phyloP scores from a whole-genome alignment of 1,140 invertebrate genomes.

The Drosophila truncata region DNA sequence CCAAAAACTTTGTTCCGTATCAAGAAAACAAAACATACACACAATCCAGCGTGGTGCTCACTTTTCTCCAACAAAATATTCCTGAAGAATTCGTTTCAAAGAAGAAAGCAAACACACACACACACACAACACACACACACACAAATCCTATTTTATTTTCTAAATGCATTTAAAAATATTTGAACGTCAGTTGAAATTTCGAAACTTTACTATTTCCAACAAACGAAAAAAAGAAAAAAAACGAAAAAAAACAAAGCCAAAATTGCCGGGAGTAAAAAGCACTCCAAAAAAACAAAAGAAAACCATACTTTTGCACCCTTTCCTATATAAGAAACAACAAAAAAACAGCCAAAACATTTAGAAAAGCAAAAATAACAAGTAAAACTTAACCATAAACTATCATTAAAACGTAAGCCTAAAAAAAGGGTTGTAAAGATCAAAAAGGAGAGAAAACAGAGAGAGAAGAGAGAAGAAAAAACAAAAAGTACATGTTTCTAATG shows the following conservation, averaged over 20 bases:
- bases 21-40: slow-evolving; percentile 28
- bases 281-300: slow-evolving; percentile 44
- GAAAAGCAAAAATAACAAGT: slow-evolving; percentile 44
- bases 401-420: slow-evolving; percentile 56
- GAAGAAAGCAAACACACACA: slow-evolving; percentile 31
- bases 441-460: slow-evolving; percentile 27
- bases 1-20: slow-evolving; percentile 24
- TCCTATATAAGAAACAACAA: slow-evolving; percentile 66
- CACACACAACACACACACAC: slow-evolving; percentile 27
- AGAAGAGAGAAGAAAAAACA: slow-evolving; percentile 27
- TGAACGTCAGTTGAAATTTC: slow-evolving; percentile 71
- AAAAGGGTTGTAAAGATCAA: slow-evolving; percentile 69
- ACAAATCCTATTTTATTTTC: slow-evolving; percentile 80
- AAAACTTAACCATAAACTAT: slow-evolving; percentile 51
- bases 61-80: slow-evolving; percentile 65
- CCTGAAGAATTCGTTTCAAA: slow-evolving; percentile 69
- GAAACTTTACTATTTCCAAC: slow-evolving; percentile 81
- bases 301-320: slow-evolving; percentile 71
- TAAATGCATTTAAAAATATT: slow-evolving; percentile 82
- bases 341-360: slow-evolving; percentile 58
- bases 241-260: slow-evolving; percentile 66
- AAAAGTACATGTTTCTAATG: slow-evolving; percentile 84
- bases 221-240: slow-evolving; percentile 45
- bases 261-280: slow-evolving; percentile 72
- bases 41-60: slow-evolving; percentile 66